These are phyloP conservation scores for Sciaenops ocellatus DNA, from an alignment of 2,797 vertebrate genomes.

Conservation along the genomic window DNA sequence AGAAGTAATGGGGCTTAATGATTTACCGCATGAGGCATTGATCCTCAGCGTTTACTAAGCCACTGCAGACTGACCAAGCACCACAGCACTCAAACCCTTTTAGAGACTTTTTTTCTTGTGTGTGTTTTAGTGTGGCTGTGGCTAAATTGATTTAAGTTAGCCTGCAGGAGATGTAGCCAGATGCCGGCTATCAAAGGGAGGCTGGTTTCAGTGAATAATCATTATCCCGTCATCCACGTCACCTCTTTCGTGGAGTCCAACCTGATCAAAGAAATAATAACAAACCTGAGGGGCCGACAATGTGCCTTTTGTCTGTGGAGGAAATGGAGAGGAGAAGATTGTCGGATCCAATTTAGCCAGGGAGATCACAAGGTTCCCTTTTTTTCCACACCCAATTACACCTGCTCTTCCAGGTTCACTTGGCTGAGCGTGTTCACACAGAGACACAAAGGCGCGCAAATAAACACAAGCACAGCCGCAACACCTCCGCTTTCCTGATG, in stretches of 20 bases:
- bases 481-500: slow-evolving; percentile 52
- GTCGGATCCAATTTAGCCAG: slow-evolving; percentile 78
- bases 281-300: slow-evolving; percentile 49
- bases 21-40: slow-evolving; percentile 60
- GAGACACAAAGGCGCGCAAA: slow-evolving; percentile 46
- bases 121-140: slow-evolving; percentile 38
- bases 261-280: slow-evolving; percentile 64
- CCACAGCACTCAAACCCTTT: slow-evolving; percentile 52
- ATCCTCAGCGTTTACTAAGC: slow-evolving; percentile 56
- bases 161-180: slow-evolving; percentile 4
- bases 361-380: slow-evolving; percentile 57
- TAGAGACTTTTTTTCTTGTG: slow-evolving; percentile 33
- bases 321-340: slow-evolving; percentile 72
- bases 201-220: slow-evolving; percentile 41
- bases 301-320: slow-evolving; percentile 62
- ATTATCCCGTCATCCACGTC: slow-evolving; percentile 56
- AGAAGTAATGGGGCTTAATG: slow-evolving; percentile 78
- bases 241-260: slow-evolving; percentile 42
- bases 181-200: slow-evolving; percentile 29
- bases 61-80: slow-evolving; percentile 38
- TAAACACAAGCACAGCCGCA: slow-evolving; percentile 51
- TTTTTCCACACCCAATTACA: slow-evolving; percentile 81
- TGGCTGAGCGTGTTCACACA: slow-evolving; percentile 59
- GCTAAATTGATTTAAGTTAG: slow-evolving; percentile 47
- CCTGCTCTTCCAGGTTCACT: slow-evolving; percentile 73